A percentile compares a stretch with the other conserved stretches of the same genome.
Conservation (phyloP, 2,888 invertebrate genomes). For the Steromphala cineraria region DNA sequence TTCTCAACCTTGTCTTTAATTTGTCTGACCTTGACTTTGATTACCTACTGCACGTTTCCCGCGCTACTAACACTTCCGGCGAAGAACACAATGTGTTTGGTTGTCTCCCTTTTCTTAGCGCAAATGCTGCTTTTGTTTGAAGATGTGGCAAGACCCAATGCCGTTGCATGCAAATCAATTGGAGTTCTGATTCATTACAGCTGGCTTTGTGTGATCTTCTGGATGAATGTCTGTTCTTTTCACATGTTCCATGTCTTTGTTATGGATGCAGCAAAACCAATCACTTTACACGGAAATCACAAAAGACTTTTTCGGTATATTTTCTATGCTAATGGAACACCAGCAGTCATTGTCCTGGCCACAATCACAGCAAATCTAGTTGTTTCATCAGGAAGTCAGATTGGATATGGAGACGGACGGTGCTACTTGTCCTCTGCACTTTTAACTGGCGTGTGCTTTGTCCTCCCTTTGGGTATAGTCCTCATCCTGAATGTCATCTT, state of each 20-base stretch:
- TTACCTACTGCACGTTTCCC: constrained; percentile 29
- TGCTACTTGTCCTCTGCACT: constrained; percentile 36
- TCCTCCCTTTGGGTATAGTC: constrained; percentile 43
- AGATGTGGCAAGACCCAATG: background rate
- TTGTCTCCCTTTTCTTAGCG: constrained; percentile 27
- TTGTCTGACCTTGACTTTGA: constrained; percentile 33
- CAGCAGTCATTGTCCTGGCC: constrained; percentile 9
- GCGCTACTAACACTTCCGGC: constrained; percentile 35
- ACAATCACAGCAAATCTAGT: constrained; percentile 17
- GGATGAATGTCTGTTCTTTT: constrained; percentile 41
- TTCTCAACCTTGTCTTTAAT: constrained; percentile 26
- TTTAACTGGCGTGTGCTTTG: constrained; percentile 39
- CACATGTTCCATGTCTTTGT: constrained; percentile 41
- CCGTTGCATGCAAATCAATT: constrained; percentile 25
- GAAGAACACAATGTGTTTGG: constrained; percentile 39
- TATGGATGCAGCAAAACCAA: background rate
- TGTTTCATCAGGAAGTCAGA: background rate
- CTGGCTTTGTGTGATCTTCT: constrained; percentile 35
- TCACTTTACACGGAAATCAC: background rate
- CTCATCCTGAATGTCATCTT: constrained; percentile 46
- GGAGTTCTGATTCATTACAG: constrained; percentile 35
- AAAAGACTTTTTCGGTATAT: constrained; percentile 27
- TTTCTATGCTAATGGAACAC: background rate
- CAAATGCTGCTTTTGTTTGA: constrained; percentile 32
- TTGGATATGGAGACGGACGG: constrained; percentile 41